Conservation (phyloP, 2,888 invertebrate species). For the Lysandra bellargus region DNA sequence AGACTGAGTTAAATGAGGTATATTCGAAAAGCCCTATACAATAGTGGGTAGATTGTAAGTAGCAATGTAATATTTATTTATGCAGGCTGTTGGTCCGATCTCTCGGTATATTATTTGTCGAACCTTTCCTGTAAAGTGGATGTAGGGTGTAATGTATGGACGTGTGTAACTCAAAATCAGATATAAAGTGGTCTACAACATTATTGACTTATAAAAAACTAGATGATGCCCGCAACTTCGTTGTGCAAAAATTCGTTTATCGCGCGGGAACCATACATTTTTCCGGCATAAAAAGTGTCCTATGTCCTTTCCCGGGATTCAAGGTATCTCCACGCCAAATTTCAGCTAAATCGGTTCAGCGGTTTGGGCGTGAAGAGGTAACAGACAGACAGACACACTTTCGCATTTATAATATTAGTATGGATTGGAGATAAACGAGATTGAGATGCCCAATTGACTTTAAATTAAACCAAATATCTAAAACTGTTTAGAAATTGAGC, state of each 20-base stretch:
- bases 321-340: too few species aligned
- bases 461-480: not conserved
- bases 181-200: not conserved
- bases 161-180: slow-evolving; percentile 6
- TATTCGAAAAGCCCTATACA: not conserved
- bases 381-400: too few species aligned
- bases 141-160: slow-evolving; percentile 12
- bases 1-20: not conserved
- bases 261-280: too few species aligned
- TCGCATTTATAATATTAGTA: too few species aligned
- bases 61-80: slow-evolving; percentile 16
- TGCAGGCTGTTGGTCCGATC: slow-evolving; percentile 1
- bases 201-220: not conserved
- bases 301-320: too few species aligned
- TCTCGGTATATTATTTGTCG: slow-evolving; percentile 10
- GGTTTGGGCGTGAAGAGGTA: too few species aligned
- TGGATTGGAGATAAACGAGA: not conserved
- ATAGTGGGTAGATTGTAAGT: slow-evolving; percentile 4
- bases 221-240: too few species aligned
- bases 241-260: too few species aligned
- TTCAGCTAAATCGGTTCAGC: too few species aligned
- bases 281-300: too few species aligned
- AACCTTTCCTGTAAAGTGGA: slow-evolving; percentile 6
- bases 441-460: not conserved
- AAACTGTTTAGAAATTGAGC: not conserved